These are phyloP conservation scores for Petaurus breviceps DNA, from an alignment of 2,113 vertebrate species.

Conservation along the genomic window DNA sequence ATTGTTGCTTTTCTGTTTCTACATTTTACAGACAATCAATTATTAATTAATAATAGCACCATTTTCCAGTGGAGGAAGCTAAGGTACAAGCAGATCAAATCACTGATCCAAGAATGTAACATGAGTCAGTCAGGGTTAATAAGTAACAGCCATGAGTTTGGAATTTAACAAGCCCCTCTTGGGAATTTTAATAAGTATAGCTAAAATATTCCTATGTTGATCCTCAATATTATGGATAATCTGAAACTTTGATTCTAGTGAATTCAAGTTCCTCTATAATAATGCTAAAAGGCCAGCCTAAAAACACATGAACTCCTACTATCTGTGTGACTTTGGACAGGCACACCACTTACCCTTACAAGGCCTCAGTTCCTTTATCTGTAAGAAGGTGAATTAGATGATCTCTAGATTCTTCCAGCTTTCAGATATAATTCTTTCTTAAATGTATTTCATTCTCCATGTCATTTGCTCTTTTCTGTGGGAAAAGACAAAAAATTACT, in stretches of 20 bases:
- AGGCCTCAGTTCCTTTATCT: not conserved
- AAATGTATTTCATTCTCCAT: not conserved
- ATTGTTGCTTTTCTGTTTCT: not conserved
- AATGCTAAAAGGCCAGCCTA: not conserved
- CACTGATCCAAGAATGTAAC: constrained; percentile 49
- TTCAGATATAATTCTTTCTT: not conserved
- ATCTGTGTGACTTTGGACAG: not conserved
- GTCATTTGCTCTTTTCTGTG: not conserved
- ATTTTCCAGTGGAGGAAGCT: constrained; percentile 50
- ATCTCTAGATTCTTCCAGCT: not conserved
- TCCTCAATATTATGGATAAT: not conserved
- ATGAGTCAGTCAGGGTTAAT: not conserved
- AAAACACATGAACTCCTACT: not conserved
- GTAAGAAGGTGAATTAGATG: not conserved
- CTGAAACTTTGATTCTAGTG: not conserved
- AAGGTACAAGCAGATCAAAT: constrained; percentile 45
- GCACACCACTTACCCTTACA: not conserved
- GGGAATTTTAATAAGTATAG: not conserved
- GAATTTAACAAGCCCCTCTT: not conserved
- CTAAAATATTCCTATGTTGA: not conserved
- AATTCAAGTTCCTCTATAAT: not conserved
- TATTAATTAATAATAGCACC: not conserved
- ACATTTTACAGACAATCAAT: not conserved
- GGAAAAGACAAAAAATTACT: not conserved
- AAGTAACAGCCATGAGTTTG: constrained; percentile 51